A percentile compares a stretch with the other conserved stretches of the same genome.
phyloP scores from a whole-genome alignment of 1,140 invertebrate species.

The Radopholus similis region DNA sequence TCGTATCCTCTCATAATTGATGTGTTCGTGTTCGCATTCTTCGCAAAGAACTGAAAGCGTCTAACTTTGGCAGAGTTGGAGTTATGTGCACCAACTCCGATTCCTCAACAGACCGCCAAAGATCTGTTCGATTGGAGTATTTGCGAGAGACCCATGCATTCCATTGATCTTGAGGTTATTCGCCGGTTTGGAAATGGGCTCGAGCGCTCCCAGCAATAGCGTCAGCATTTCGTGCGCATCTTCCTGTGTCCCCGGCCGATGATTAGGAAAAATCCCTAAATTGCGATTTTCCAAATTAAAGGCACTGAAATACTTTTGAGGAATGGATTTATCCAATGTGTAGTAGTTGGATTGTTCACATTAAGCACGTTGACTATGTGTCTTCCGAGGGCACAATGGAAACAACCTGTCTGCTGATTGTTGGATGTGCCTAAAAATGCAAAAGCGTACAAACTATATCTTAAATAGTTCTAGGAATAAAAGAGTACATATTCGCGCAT shows the following conservation, averaged over 20 bases:
- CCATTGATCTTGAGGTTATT: slow-evolving; percentile 1
- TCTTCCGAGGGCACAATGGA: slow-evolving; percentile 12
- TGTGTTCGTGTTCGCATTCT: slow-evolving; percentile 17
- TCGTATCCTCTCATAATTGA: slow-evolving; percentile 35
- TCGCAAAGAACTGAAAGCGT: slow-evolving; percentile 26
- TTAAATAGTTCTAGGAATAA: slow-evolving; percentile 18
- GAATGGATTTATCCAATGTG: slow-evolving; percentile 16
- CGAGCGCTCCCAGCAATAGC: slow-evolving; percentile 36
- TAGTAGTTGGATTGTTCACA: not conserved
- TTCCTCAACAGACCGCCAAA: slow-evolving; percentile 38
- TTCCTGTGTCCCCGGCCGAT: slow-evolving; percentile 30
- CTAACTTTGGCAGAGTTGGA: not conserved
- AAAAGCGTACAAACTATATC: not conserved
- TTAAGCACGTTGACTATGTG: slow-evolving; percentile 7
- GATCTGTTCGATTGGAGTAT: slow-evolving; percentile 43
- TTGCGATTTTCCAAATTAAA: not conserved
- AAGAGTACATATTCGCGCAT: slow-evolving; percentile 22
- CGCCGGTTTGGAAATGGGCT: slow-evolving; percentile 29
- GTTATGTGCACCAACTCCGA: slow-evolving; percentile 14
- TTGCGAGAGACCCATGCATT: slow-evolving; percentile 1
- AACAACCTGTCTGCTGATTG: slow-evolving; percentile 8
- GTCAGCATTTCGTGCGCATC: slow-evolving; percentile 46
- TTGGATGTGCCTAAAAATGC: slow-evolving; percentile 17
- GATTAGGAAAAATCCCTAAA: slow-evolving; percentile 37
- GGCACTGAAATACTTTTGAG: slow-evolving; percentile 3